Base-by-base conservation (phyloP, 1,140 invertebrate species). In the Apis cerana region DNA sequence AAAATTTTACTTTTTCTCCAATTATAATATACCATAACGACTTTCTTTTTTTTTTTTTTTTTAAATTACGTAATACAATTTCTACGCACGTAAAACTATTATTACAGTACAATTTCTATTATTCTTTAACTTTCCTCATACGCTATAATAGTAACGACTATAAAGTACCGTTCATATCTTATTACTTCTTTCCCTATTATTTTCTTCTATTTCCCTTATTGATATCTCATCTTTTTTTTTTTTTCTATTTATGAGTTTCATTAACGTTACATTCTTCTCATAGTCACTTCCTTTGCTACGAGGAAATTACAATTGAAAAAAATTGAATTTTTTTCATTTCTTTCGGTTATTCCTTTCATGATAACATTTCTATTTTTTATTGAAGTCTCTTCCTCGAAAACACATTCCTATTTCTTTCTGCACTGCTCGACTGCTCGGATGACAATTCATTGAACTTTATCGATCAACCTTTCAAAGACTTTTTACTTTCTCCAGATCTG, bases 401-500 rank as follows among this genome's bases (percentile, higher is more conserved):
- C 33, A 43, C 56, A 2, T 23, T 50, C 5, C 15, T 17, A 13
- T 54, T 68, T 23, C 75, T 77, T 68, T 67, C 52, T 23, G 27
- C 27, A 58, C 52, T 19, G 17, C 33, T 54, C 68, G 43, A 21
- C 10, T 48, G 13, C 19, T 52, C n/a, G 0, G 15, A 68, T 68
- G 75, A 77, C 64, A 59, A 68, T 54, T 43, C 64, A 27, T 48
- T 68, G 64, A 77, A 77, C 64, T 21, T 56, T 58, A 68, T 68
- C 64, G 52, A 77, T 77, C 75, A 68, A 77, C 75, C 13, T 23
- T 15, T 65, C 12, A 1, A 19, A 50, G n/a, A 2, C 27, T 48
- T 68, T 77, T 77, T 77, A 77, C 75, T 77, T 77, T 77, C 75
- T 77, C 75, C 7, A 52, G 33, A 56, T 58, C 27, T 68, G 21